Base-by-base conservation (phyloP, 1,140 invertebrate species). In the Paraescarpia echinospica region DNA sequence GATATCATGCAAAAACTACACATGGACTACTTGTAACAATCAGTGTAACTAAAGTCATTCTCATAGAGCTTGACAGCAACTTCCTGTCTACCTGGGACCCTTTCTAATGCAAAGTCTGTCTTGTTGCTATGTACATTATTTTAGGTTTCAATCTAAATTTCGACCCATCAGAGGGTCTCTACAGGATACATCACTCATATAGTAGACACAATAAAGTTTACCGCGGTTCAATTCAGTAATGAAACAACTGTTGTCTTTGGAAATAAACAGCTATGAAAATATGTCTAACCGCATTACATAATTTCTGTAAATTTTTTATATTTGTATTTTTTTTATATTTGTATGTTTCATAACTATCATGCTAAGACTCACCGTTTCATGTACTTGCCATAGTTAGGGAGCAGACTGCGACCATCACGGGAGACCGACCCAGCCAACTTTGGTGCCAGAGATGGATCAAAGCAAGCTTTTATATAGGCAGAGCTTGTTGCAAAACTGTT, bases 401-500 rank as follows among this genome's bases (percentile, higher is more conserved):
- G 90, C 35, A 90, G 8, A 90, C 18, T 90, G 4, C n/a, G 34
- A 18, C 6, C 18, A 33, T 90, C 90, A 33, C 12, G n/a, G 34
- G 90, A 90, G 9, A 31, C 35, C 18, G n/a, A 33, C n/a, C 59
- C 59, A 4, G 51, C 33, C 91, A 92, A 59, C 14, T 35, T 92
- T n/a, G 91, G 48, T 22, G 2, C 48, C 12, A 92, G 0, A 2
- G 91, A 22, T 18, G 91, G 91, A 51, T 92, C 91, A 92, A 92
- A 92, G 35, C 35, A 48, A 27, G 91, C 91, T 18, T 92, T 92
- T 18, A 92, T 51, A 48, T 92, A 92, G 34, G 4, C 91, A 22
- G 91, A 35, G 91, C 91, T 92, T 34, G 35, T 92, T 48, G 91
- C n/a, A 33, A 92, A 92, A 41, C 90, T 34, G 35, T 33, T 77